A percentile compares a stretch with the other conserved stretches of the same genome.
phyloP scores from a whole-genome alignment of 2,797 vertebrate genomes.

The Dipus sagitta region DNA sequence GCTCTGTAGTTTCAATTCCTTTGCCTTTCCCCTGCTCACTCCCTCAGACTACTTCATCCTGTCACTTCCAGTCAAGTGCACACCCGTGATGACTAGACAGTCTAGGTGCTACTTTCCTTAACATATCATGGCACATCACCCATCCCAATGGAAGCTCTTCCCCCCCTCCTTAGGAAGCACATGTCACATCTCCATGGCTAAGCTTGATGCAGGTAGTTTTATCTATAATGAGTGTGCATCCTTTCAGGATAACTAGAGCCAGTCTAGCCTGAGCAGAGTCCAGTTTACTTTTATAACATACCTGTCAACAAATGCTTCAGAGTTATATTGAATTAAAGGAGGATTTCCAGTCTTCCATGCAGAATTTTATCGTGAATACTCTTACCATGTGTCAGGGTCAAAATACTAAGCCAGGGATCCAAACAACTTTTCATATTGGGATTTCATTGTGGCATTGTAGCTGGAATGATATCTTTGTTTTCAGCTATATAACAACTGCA shows the following conservation, averaged over 20 bases:
- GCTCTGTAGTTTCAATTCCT: background rate
- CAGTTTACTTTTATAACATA: background rate
- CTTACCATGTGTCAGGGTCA: no score
- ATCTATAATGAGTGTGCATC: background rate
- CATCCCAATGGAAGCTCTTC: background rate
- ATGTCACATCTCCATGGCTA: background rate
- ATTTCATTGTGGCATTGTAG: background rate
- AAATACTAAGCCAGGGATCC: background rate
- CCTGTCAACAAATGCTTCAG: background rate
- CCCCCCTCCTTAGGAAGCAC: background rate
- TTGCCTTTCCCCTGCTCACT: background rate
- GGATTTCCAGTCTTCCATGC: background rate
- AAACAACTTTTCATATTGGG: background rate
- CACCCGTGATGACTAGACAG: fast-evolving
- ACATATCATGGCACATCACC: background rate
- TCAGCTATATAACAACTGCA: background rate
- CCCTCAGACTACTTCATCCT: background rate
- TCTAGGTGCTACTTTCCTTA: background rate
- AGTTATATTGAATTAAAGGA: background rate
- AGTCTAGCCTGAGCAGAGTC: background rate
- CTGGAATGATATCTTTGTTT: background rate
- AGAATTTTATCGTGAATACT: background rate
- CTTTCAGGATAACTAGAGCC: background rate
- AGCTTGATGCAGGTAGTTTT: background rate
- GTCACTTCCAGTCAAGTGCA: background rate